Evolutionary conservation across 1,140 invertebrate genomes (phyloP).

Genomic region (Drosophila melanica): DNA sequence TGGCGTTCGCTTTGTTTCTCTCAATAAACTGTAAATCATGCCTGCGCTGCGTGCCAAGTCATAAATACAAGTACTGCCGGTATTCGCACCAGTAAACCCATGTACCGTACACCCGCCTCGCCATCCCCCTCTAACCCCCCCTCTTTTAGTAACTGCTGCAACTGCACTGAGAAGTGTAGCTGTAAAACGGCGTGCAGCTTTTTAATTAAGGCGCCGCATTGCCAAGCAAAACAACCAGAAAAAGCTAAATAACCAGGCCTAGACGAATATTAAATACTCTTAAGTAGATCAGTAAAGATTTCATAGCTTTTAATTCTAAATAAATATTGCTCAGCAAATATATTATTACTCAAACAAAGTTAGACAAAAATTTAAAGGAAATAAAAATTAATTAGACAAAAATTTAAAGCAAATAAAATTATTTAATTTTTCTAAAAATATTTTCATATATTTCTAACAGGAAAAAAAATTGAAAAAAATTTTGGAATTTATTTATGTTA

Average conservation of each 20-base stretch:
- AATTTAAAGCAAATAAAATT: too few species aligned
- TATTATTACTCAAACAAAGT: too few species aligned
- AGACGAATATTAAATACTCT: slow-evolving; percentile 44
- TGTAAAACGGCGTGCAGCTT: slow-evolving; percentile 66
- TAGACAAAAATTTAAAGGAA: too few species aligned
- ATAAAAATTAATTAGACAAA: too few species aligned
- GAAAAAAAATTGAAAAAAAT: too few species aligned
- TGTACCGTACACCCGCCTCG: neutral
- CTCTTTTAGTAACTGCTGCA: slow-evolving; percentile 10
- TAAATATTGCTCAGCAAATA: too few species aligned
- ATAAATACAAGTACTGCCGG: slow-evolving; percentile 62
- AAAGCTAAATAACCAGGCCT: neutral
- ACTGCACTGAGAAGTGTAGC: slow-evolving; percentile 27
- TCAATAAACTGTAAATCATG: slow-evolving; percentile 80
- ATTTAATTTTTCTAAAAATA: too few species aligned
- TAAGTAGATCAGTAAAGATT: too few species aligned
- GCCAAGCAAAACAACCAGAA: slow-evolving; percentile 21
- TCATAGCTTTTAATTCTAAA: too few species aligned
- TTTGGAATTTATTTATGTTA: too few species aligned
- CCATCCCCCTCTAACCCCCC: neutral
- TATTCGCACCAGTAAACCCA: slow-evolving; percentile 13
- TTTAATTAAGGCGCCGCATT: slow-evolving; percentile 72
- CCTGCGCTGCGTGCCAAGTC: slow-evolving; percentile 75
- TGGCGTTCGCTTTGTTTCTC: slow-evolving; percentile 76
- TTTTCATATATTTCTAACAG: too few species aligned